Base-by-base conservation (phyloP, 2,797 vertebrate genomes). In the Huso huso region DNA sequence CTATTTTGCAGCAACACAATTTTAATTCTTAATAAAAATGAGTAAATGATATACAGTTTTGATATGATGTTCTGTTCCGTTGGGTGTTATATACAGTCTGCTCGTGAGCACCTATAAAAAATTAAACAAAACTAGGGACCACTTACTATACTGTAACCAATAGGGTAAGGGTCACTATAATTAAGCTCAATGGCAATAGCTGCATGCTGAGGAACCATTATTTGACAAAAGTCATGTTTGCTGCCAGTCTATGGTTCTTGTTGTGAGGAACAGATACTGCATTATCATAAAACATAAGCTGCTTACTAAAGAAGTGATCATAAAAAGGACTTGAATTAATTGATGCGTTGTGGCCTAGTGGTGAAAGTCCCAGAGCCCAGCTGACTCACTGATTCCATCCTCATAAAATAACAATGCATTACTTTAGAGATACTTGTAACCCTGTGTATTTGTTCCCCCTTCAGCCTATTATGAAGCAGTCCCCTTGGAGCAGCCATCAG, bases 401-500 rank as follows among this genome's bases (percentile, higher is more conserved):
- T 49, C 61, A 58, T 2, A 58, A 58, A 6, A 58, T n/a, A 58
- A 58, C 37, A 11, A 58, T 58, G 55, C 12, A n/a, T 58, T n/a
- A 10, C 55, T 58, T 58, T 52, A 7, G 37, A 37, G 37, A 5
- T 37, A 37, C 37, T 37, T 37, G 37, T 37, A 37, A 37, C 37
- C 37, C 37, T 37, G 3, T 37, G 37, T 37, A 37, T 37, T 37
- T 37, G 37, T 37, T 37, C 37, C 37, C 37, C 37, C 74, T 70
- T 49, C 76, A 98, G 96, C 95, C 95, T 79, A 91, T 98, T 86
- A 88, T 94, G 89, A 99, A 99, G 80, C 93, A 93, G 18, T 97
- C 96, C 50, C 94, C 94, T 0, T 99, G 96, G 96, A 94, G 92
- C 80, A 91, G 87, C 74, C 93, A 93, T 81, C 95, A 97, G 82